Base-by-base conservation (phyloP, 2,797 vertebrate genomes). In the Enteromius fasciolatus region DNA sequence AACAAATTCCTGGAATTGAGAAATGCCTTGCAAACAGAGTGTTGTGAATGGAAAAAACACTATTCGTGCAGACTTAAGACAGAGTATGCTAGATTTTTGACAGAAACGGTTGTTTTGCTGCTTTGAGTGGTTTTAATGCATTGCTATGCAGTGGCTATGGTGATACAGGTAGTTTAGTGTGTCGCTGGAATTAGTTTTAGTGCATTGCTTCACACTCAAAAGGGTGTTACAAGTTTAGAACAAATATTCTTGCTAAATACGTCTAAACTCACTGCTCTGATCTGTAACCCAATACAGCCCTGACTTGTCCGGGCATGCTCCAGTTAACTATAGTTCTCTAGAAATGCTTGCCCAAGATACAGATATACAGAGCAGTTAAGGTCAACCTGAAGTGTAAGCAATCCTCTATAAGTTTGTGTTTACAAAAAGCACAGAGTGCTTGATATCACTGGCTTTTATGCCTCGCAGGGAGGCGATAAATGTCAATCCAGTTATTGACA, bases 401-500 rank as follows among this genome's bases (percentile, higher is more conserved):
- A 77, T 54, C n/a, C 59, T 52, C 41, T 12, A 28, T 59, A 83
- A 25, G 36, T 25, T 36, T 12, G 6, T 61, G 41, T 61, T 83
- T 76, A 83, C 64, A 76, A 76, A 76, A 25, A 52, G 12, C 41
- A 70, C 33, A 50, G 50, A 61, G 25, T 14, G 10, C 48, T 44
- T 46, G 48, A 67, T 50, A 82, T 68, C 31, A 57, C 36, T 36
- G 25, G 48, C 61, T 44, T 75, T 76, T 48, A 63, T 76, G 72
- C 70, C 17, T 82, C n/a, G 33, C 63, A 44, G 72, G 48, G 33
- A 36, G 63, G 28, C 3, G 10, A 66, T 50, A 81, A 50, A 82
- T 54, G 50, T 82, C 81, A 82, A 82, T 76, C 63, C 73, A 46
- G 81, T 82, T 83, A 83, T 50, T 77, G 73, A 76, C 63, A 68